Conservation (phyloP, 92 coral and sea anemone genomes). For the Phymanthus crucifer region DNA sequence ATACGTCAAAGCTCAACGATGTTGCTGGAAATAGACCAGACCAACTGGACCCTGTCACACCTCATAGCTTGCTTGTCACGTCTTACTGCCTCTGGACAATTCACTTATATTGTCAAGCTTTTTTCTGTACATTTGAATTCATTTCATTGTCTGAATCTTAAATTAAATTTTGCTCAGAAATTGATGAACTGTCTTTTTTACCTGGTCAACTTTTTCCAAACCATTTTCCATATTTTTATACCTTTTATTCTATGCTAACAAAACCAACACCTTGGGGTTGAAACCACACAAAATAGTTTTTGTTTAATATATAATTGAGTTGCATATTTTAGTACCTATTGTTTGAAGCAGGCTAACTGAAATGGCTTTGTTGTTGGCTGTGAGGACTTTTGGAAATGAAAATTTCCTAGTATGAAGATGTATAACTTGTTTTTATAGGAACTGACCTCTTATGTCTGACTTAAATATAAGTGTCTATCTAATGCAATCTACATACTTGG, state of each 20-base stretch:
- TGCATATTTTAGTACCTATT: neutral
- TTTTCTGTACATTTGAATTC: neutral
- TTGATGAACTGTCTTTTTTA: neutral
- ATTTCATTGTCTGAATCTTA: neutral
- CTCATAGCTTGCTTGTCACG: neutral
- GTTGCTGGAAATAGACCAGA: neutral
- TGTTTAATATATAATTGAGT: neutral
- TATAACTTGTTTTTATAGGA: neutral
- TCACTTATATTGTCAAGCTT: neutral
- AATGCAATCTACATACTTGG: constrained; percentile 3
- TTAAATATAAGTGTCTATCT: neutral
- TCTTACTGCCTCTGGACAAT: neutral
- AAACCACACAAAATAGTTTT: neutral
- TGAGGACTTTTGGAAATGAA: neutral
- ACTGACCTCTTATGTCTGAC: neutral
- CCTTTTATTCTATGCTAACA: neutral
- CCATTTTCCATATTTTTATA: neutral
- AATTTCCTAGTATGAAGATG: neutral
- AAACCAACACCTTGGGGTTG: neutral
- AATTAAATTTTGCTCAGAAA: neutral
- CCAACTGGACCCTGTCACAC: neutral
- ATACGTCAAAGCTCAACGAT: neutral
- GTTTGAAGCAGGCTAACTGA: neutral
- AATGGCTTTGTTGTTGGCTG: neutral
- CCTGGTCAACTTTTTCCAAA: neutral